Base-by-base conservation (phyloP, 1,140 invertebrate genomes). In the Eumeta japonica region DNA sequence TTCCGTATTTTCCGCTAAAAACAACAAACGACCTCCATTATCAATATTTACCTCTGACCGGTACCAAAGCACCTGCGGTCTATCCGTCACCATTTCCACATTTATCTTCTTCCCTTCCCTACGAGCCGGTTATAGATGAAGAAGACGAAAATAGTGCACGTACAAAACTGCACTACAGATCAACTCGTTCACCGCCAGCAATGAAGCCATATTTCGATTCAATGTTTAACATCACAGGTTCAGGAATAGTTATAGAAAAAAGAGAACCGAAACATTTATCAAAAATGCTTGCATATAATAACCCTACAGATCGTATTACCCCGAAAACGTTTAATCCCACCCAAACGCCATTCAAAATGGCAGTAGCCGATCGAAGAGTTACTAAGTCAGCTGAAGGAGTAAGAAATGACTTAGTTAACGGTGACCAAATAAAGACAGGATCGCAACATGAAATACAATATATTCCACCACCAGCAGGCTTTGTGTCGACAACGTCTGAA, bases 401-500 rank as follows among this genome's bases (percentile, higher is more conserved):
- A 13, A 52, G 48, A 41, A 51, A 55, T 14, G 58, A 70, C 30
- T 37, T 46, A 13, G 47, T 39, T 4, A 17, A 9, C 16, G 15
- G 45, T 13, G 64, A 73, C 33, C 57, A 65, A 45, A 29, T 51
- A 3, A 68, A 59, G 36, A 41, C 59, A 27, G 48, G 53, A 38
- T 65, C 59, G 16, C 52, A 39, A 30, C 52, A 45, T 13, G 47
- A 39, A 19, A 20, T 47, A 12, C 58, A 67, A 36, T 65, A 55
- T 18, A 35, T 64, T 37, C 45, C 58, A 27, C 37, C 60, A 17
- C 58, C 60, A 16, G 47, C 47, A 19, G 36, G 49, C 24, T 60
- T 58, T 31, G 48, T 61, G 28, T 53, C 58, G 13, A 62, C 65
- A 27, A 75, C 75, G 10, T 64, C 70, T 16, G 70, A 74, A 49